Conservation (phyloP, 2,888 invertebrate species). For the Orthosia cruda region DNA sequence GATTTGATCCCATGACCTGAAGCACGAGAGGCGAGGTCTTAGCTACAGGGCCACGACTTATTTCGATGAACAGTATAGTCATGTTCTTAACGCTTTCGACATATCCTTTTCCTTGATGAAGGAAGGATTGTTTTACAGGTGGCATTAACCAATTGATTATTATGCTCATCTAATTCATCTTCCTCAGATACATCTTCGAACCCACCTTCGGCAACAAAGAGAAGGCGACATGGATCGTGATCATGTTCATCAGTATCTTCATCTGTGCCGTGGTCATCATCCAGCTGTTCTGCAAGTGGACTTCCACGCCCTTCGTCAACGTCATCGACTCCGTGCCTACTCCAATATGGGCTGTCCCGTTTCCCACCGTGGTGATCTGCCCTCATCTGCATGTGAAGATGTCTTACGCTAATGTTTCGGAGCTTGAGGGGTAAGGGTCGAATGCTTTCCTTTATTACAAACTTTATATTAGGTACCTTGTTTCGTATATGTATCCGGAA, state of each 20-base stretch:
- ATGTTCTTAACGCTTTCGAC: too few species aligned
- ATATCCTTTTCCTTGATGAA: too few species aligned
- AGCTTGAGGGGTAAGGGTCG: constrained; percentile 76
- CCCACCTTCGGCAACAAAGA: constrained; percentile 85
- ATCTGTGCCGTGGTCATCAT: constrained; percentile 86
- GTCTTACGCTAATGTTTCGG: constrained; percentile 81
- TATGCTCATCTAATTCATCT: background rate
- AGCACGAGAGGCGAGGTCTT: too few species aligned
- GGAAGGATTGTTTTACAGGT: too few species aligned
- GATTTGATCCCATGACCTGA: too few species aligned
- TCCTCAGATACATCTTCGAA: constrained; percentile 86
- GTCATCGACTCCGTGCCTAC: constrained; percentile 88
- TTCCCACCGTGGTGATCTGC: constrained; percentile 88
- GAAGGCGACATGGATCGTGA: constrained; percentile 84
- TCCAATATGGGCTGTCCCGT: constrained; percentile 89
- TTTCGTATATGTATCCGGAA: too few species aligned
- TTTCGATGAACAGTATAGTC: too few species aligned
- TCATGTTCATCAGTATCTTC: constrained; percentile 84
- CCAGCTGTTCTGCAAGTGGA: constrained; percentile 86
- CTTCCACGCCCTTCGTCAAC: constrained; percentile 87
- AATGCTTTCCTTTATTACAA: background rate
- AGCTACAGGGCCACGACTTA: too few species aligned
- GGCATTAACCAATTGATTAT: too few species aligned
- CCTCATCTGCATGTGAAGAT: constrained; percentile 86
- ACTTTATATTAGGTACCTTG: too few species aligned